Percentiles rank a stretch among this genome's conserved stretches.
These are phyloP conservation scores for Brotula barbata DNA, from an alignment of 2,797 vertebrate genomes.

Conservation along the genomic window DNA sequence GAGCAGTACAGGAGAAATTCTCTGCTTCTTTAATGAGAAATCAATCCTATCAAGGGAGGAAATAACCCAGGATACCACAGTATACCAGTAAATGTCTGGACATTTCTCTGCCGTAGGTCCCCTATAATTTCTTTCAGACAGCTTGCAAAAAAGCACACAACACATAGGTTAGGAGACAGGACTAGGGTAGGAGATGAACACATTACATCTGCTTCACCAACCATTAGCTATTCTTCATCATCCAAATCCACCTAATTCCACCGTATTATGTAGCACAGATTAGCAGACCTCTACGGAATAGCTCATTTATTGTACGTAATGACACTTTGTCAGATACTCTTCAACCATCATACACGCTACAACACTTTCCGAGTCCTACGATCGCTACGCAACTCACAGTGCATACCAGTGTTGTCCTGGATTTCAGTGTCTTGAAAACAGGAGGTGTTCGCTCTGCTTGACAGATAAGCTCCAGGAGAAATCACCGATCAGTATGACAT, in stretches of 20 bases:
- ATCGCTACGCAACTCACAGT: too few relatives aligned
- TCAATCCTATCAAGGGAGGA: constrained; percentile 13
- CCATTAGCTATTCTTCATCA: background rate
- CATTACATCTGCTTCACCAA: too few relatives aligned
- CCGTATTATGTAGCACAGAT: background rate
- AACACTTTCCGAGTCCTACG: too few relatives aligned
- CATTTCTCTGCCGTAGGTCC: background rate
- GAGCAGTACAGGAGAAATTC: too few relatives aligned
- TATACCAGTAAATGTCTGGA: background rate
- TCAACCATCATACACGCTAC: too few relatives aligned
- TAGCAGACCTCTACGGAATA: background rate
- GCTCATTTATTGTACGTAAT: constrained; percentile 1
- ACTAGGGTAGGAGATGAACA: background rate
- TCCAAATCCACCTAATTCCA: background rate
- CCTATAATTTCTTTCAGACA: background rate
- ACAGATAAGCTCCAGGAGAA: too few relatives aligned
- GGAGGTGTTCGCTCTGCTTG: too few relatives aligned
- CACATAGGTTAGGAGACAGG: too few relatives aligned
- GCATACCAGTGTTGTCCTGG: too few relatives aligned
- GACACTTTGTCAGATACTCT: background rate
- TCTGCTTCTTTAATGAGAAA: too few relatives aligned
- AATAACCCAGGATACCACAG: background rate
- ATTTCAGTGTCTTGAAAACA: too few relatives aligned
- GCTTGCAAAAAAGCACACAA: background rate
- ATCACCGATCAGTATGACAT: too few relatives aligned